Percentiles rank a stretch among this genome's conserved stretches.
Evolutionary conservation across 2,797 vertebrate genomes (phyloP).

Genomic region (Sebastes goodei): DNA sequence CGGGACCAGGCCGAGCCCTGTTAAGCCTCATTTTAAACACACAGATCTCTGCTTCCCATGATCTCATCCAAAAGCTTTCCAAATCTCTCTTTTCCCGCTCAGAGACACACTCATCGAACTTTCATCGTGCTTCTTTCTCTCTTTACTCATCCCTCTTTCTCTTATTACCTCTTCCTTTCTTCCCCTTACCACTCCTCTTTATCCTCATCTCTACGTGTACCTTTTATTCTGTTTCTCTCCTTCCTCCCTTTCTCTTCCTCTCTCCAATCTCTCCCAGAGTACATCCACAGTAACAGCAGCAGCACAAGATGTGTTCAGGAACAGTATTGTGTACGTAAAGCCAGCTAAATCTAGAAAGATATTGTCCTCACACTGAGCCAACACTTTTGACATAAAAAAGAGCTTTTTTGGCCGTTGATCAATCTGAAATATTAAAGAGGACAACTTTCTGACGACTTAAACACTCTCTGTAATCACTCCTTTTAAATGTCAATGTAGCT

Average conservation of each 20-base stretch:
- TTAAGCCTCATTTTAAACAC: conserved; percentile 65
- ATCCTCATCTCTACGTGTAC: background rate
- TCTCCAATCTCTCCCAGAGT: background rate
- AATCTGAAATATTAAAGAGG: background rate
- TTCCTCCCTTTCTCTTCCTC: background rate
- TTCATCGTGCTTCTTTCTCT: conserved; percentile 1
- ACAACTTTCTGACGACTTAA: background rate
- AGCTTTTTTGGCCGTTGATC: background rate
- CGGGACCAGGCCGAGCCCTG: conserved; percentile 23
- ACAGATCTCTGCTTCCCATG: conserved; percentile 70
- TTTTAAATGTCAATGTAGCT: background rate
- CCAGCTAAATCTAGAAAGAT: too few relatives aligned
- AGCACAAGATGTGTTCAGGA: background rate
- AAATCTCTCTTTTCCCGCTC: conserved; percentile 35
- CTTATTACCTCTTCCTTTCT: background rate
- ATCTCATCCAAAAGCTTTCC: conserved; percentile 66
- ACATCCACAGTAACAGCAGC: background rate
- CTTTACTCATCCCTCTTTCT: background rate
- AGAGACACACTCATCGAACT: conserved; percentile 42
- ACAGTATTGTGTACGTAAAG: too few relatives aligned
- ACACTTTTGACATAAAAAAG: background rate
- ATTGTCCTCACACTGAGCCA: background rate
- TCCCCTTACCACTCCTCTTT: background rate
- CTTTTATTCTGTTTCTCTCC: background rate
- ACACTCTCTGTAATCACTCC: background rate